Evolutionary conservation across 2,797 vertebrate species (phyloP).

Genomic region (Vireo griseus): DNA sequence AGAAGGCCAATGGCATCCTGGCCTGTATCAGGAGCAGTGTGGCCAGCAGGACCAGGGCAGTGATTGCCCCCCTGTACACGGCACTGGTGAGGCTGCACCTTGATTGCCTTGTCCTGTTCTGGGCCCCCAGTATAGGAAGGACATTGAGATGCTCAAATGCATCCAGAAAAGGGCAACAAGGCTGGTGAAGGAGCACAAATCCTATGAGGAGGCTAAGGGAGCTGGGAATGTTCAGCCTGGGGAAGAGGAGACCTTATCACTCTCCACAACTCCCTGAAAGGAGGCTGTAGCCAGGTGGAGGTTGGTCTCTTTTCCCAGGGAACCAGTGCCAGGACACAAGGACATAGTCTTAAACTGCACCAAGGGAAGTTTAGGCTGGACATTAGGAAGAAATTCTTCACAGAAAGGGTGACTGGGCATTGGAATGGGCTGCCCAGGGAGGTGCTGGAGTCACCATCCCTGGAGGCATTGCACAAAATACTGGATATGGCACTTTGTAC

Average conservation of each 20-base stretch:
- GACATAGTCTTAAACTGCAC: not conserved
- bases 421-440: not conserved
- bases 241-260: not conserved
- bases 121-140: not conserved
- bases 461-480: not conserved
- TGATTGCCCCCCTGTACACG: accelerated
- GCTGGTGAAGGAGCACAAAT: not conserved
- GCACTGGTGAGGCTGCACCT: not conserved
- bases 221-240: not conserved
- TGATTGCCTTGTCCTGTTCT: not conserved
- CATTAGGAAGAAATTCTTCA: not conserved
- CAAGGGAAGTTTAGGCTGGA: not conserved
- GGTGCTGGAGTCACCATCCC: not conserved
- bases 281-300: not conserved
- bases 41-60: not conserved
- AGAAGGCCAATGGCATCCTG: not conserved
- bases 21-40: not conserved
- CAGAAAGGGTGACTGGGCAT: not conserved
- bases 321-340: not conserved
- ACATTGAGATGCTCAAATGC: accelerated
- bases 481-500: not conserved
- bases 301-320: not conserved
- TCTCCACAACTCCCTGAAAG: not conserved
- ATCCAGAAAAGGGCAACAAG: not conserved
- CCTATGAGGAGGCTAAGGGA: not conserved